Conservation (phyloP, 92 coral and sea anemone genomes). For the Anthopleura xanthogrammica region DNA sequence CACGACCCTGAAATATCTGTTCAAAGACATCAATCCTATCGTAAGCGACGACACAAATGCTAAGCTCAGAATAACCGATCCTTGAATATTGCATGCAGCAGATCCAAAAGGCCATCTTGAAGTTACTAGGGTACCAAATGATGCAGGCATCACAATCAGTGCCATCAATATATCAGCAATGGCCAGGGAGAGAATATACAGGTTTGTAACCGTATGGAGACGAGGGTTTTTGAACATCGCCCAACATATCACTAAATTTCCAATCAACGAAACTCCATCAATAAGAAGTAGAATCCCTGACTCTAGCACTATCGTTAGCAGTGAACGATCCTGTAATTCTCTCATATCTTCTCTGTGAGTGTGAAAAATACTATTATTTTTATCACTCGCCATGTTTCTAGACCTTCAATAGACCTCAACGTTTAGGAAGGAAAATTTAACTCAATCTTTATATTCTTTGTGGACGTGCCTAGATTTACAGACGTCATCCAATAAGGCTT, state of each 20-base stretch:
- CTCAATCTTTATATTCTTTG: neutral
- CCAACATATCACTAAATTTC: conserved; percentile 28
- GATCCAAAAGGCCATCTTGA: conserved; percentile 31
- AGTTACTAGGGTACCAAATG: conserved; percentile 22
- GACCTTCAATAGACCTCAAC: neutral
- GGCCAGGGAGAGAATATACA: conserved; percentile 24
- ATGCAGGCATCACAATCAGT: conserved; percentile 24
- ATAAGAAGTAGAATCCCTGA: conserved; percentile 15
- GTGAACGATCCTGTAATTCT: conserved; percentile 9
- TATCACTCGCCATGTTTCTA: neutral
- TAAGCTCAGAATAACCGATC: conserved; percentile 16
- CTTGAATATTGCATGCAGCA: conserved; percentile 23
- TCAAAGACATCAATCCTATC: conserved; percentile 26
- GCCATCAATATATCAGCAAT: conserved; percentile 37
- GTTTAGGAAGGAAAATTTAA: neutral
- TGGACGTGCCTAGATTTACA: neutral
- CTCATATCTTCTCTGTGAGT: neutral
- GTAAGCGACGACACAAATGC: conserved; percentile 16
- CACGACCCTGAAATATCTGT: conserved; percentile 30
- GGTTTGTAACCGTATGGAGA: conserved; percentile 33
- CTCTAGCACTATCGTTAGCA: conserved; percentile 20
- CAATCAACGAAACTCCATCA: conserved; percentile 12
- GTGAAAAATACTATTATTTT: neutral
- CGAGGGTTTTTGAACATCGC: conserved; percentile 33
- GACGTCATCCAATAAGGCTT: neutral